Conservation (phyloP, 1,140 invertebrate genomes). For the Tribolium castaneum region DNA sequence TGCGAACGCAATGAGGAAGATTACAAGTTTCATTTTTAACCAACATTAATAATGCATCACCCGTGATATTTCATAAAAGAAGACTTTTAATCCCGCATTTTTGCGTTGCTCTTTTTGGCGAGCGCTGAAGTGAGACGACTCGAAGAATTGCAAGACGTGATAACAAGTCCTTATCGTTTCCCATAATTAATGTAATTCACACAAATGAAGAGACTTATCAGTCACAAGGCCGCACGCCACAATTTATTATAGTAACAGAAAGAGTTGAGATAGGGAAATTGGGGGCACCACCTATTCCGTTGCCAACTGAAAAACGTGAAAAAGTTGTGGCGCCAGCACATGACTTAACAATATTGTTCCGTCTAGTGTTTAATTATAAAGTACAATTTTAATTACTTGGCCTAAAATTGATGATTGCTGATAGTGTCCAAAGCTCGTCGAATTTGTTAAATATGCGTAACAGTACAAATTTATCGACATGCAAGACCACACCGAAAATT, state of each 20-base stretch:
- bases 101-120: background rate
- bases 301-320: background rate
- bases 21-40: background rate
- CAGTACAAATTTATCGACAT: too few relatives aligned
- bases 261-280: background rate
- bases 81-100: background rate
- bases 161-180: background rate
- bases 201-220: background rate
- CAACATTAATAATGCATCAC: background rate
- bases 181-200: background rate
- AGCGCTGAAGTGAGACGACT: background rate
- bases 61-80: background rate
- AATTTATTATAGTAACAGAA: background rate
- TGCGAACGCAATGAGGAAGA: background rate
- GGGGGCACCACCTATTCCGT: background rate
- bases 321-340: slow-evolving; percentile 3
- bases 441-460: too few relatives aligned
- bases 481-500: too few relatives aligned
- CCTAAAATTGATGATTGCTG: background rate
- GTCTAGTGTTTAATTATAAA: slow-evolving; percentile 11
- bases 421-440: background rate
- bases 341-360: slow-evolving; percentile 21
- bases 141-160: background rate
- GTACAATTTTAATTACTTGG: slow-evolving; percentile 18
- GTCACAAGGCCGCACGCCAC: background rate